phyloP scores from a whole-genome alignment of 2,797 vertebrate genomes.

The Telmatherina bonti region DNA sequence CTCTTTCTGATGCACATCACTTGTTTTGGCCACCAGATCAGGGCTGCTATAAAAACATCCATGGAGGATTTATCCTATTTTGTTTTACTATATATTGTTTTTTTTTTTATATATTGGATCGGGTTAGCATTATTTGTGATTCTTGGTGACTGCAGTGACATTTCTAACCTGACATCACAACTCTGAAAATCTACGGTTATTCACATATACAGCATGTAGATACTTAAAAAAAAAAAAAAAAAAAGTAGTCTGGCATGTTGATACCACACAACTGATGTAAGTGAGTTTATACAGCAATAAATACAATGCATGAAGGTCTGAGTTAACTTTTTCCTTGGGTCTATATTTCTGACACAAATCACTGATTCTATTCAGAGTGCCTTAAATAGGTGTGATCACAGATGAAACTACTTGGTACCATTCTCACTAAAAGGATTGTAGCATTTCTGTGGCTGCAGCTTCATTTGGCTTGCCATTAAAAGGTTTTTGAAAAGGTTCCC shows the following conservation, averaged over 20 bases:
- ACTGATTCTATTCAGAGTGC: background rate
- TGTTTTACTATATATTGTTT: background rate
- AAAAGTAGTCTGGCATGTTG: background rate
- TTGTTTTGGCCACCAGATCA: slow-evolving; percentile 38
- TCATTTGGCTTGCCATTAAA: no score
- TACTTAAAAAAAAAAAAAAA: background rate
- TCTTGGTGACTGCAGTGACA: background rate
- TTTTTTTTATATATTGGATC: background rate
- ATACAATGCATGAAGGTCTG: background rate
- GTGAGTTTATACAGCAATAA: background rate
- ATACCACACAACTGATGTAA: background rate
- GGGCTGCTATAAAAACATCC: slow-evolving; percentile 18
- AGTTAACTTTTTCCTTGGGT: no score
- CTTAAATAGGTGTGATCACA: no score
- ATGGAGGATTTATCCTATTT: background rate
- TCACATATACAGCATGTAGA: no score
- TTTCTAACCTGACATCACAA: background rate
- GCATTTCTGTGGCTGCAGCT: background rate
- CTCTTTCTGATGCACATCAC: slow-evolving; percentile 31
- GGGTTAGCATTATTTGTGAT: background rate
- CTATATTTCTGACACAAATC: no score
- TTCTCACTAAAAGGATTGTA: background rate
- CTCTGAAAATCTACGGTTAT: background rate
- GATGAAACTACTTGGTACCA: background rate
- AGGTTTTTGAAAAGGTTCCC: background rate